Evolutionary conservation across 2,888 invertebrate species (phyloP), one percentile per base, ranked within the genome.

Genomic region (Fissipunctia ypsillon): DNA sequence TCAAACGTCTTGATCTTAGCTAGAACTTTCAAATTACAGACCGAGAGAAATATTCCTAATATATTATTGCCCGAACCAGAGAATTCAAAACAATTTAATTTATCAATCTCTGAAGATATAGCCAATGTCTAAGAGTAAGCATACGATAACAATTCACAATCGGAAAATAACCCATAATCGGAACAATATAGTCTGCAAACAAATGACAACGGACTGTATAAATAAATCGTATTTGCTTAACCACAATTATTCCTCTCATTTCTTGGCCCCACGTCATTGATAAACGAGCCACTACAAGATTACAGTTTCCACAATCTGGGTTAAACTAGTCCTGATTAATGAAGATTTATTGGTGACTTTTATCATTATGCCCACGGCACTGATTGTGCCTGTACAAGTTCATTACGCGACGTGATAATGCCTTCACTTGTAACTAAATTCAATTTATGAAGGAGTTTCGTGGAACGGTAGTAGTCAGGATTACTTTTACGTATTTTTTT

Each of bases 241-340:
- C 38, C 19, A 72, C 50, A 59, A 70, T 60, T 50, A 69, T 59
- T 41, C 73, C 78, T 70, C 80, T 66, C 56, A 48, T 73, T 80
- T 72, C 69, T 43, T 77, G 61, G 84, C 87, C 76, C 75, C 35
- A 65, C 78, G 70, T 66, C 68, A 69, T 70, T 87, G 78, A 87
- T 82, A 84, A 87, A 86, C 82, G 84, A 74, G 78, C 71, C 75
- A 65, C 72, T 65, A 76, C 65, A 68, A 84, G 82, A 87, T 79
- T 79, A 86, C 80, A 79, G 73, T 84, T 85, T 80, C 85, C 79
- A 86, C 81, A 84, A 87, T 88, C 88, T 87, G 70, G 85, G 84
- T 84, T 86, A 87, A 84, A 81, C 81, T 87, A 84, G 83, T 82
- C 81, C 81, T 87, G 88, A 90, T 87, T 88, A 89, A 90, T 89